A percentile compares a stretch with the other conserved stretches of the same genome.
Evolutionary conservation across 1,140 invertebrate species (phyloP).

Genomic region (Hypothenemus hampei): DNA sequence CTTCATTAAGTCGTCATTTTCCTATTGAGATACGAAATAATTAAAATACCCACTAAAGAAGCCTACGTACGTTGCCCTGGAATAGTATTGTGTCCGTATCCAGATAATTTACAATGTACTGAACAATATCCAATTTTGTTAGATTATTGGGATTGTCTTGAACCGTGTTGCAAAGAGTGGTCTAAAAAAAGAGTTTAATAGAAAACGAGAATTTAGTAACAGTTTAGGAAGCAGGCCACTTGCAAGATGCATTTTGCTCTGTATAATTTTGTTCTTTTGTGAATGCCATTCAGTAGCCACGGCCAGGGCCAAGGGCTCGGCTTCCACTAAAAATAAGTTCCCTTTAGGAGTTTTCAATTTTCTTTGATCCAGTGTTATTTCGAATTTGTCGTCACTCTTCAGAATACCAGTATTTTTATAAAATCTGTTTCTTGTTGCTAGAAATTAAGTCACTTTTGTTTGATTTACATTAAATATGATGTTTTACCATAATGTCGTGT

Average conservation of each 20-base stretch:
- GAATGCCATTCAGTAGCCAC: conserved; percentile 88
- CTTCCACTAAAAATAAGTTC: conserved; percentile 68
- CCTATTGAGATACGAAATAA: conserved; percentile 48
- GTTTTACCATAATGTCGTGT: too few relatives aligned
- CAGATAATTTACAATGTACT: conserved; percentile 75
- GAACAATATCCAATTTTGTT: conserved; percentile 69
- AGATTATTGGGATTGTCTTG: conserved; percentile 86
- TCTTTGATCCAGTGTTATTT: conserved; percentile 75
- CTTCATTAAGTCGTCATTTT: conserved; percentile 65
- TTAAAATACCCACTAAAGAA: not conserved
- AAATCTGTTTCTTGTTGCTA: conserved; percentile 54
- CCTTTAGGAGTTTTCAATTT: conserved; percentile 87
- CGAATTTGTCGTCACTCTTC: conserved; percentile 57
- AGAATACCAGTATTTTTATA: conserved; percentile 65
- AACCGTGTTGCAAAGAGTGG: conserved; percentile 81
- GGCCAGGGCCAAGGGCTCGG: conserved; percentile 83
- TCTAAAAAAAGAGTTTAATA: conserved; percentile 59
- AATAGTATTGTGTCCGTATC: conserved; percentile 85
- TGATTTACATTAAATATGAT: too few relatives aligned
- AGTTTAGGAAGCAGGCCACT: conserved; percentile 19
- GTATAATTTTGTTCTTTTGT: conserved; percentile 74
- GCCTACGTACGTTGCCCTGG: conserved; percentile 63
- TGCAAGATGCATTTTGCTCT: conserved; percentile 85
- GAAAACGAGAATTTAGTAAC: conserved; percentile 2
- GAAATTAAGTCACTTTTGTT: too few relatives aligned